A percentile compares a stretch with the other conserved stretches of the same genome.
phyloP scores from a whole-genome alignment of 2,888 invertebrate genomes.

The Meliscaeva auricollis region DNA sequence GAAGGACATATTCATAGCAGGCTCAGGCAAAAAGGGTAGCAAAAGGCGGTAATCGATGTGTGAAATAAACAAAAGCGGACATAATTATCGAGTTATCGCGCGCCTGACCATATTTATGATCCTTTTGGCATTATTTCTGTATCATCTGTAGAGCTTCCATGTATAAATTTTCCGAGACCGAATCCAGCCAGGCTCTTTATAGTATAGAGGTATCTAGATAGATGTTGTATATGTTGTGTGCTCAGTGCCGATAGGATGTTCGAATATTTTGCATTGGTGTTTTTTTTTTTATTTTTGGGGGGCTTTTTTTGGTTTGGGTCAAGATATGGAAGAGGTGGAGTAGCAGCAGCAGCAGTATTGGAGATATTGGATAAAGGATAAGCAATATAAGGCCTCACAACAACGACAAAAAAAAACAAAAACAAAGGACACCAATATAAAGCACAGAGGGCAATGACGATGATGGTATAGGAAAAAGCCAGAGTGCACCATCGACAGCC shows the following conservation, averaged over 20 bases:
- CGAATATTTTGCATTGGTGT: conserved; percentile 35
- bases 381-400: conserved; percentile 57
- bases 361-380: conserved; percentile 67
- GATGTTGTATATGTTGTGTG: conserved; percentile 2
- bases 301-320: conserved; percentile 20
- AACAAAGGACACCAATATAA: conserved; percentile 33
- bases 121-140: conserved; percentile 77
- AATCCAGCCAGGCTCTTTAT: conserved; percentile 3
- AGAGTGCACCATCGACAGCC: conserved; percentile 34
- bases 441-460: conserved; percentile 47
- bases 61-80: conserved; percentile 84
- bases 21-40: conserved; percentile 54
- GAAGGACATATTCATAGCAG: conserved; percentile 18
- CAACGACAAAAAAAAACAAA: conserved; percentile 25
- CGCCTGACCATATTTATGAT: conserved; percentile 79
- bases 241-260: conserved; percentile 58
- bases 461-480: conserved; percentile 41
- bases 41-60: conserved; percentile 84
- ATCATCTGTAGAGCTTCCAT: conserved; percentile 72
- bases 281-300: conserved; percentile 1
- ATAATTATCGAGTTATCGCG: conserved; percentile 85
- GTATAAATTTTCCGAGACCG: conserved; percentile 57
- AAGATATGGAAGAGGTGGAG: conserved; percentile 6
- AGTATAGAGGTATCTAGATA: not conserved
- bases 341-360: conserved; percentile 47